Evolutionary conservation across 2,113 vertebrate genomes (phyloP), one percentile per base, ranked within the genome.

Genomic region (Scalopus aquaticus): DNA sequence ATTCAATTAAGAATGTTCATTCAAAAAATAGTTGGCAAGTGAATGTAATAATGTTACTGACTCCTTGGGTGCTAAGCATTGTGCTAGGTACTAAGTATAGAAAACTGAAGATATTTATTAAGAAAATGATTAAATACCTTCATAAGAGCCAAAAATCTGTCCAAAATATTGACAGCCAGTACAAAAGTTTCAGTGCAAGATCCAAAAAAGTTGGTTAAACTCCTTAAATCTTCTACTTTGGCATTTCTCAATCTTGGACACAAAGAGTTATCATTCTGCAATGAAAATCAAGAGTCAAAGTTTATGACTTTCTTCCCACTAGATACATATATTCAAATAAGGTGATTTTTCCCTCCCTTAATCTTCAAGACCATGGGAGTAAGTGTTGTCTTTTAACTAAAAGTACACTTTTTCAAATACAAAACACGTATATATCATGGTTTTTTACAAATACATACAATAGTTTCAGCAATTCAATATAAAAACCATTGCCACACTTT

Each of bases 81-180:
- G n/a, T 91, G 70, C 39, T 56, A 83, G 1, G 49, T 35, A 91
- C 20, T 19, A 8, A 0, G 0, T 24, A 82, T 15, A 90, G 20
- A 77, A 83, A 76, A 70, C 65, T n/a, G 2, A 84, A 91, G 19
- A 44, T 37, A 0, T 5, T 73, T 79, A n/a, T 95, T 49, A 88
- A 60, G 86, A 51, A 89, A 67, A 42, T 15, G 0, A 89, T 49
- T n/a, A 69, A 84, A 94, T 98, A 99, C 99, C 99, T 99, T 99
- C 98, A 99, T 99, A 96, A 99, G 98, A 95, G 99, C 99, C 97
- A 99, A 96, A 97, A 99, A 99, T 98, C 99, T 99, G 97, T 99
- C 99, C 97, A 99, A 98, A 97, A 99, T 99, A 98, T 99, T 99
- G 58, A 99, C 99, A 80, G 99, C 99, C 98, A 99, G 97, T 93